Conservation (phyloP, 64 coral and sea anemone species). For the Exaiptasia diaphana region DNA sequence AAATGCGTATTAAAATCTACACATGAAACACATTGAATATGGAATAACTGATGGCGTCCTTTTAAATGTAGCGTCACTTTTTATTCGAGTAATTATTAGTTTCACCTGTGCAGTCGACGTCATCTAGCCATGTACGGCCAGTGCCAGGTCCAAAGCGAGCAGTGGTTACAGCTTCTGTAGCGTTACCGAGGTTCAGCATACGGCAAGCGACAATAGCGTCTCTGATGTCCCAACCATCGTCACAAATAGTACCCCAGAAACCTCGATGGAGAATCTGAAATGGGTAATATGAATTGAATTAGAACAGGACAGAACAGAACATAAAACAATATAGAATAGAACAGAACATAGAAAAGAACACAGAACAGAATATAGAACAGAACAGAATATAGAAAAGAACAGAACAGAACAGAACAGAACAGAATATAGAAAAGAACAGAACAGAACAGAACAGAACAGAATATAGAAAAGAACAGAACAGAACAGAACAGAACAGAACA, state of each 20-base stretch:
- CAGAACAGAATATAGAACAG: neutral
- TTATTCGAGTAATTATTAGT: neutral
- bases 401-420: neutral
- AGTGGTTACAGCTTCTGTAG: neutral
- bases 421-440: no score
- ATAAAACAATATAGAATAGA: neutral
- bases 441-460: no score
- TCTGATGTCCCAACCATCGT: conserved; percentile 36
- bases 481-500: no score
- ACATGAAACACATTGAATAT: no score
- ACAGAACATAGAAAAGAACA: neutral
- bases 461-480: no score
- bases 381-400: no score
- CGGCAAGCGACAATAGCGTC: conserved; percentile 37
- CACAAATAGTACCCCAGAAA: conserved; percentile 51
- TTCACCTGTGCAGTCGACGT: conserved; percentile 33
- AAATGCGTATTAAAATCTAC: no score
- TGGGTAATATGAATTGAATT: neutral
- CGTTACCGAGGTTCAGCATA: conserved; percentile 54
- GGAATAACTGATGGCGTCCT: neutral
- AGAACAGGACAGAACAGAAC: neutral
- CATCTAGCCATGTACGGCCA: conserved; percentile 33
- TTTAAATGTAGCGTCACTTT: neutral
- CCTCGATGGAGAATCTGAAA: conserved; percentile 19
- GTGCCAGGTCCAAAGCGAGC: conserved; percentile 32